Conservation (phyloP, 2,113 vertebrate species). For the Amphilophus citrinellus region DNA sequence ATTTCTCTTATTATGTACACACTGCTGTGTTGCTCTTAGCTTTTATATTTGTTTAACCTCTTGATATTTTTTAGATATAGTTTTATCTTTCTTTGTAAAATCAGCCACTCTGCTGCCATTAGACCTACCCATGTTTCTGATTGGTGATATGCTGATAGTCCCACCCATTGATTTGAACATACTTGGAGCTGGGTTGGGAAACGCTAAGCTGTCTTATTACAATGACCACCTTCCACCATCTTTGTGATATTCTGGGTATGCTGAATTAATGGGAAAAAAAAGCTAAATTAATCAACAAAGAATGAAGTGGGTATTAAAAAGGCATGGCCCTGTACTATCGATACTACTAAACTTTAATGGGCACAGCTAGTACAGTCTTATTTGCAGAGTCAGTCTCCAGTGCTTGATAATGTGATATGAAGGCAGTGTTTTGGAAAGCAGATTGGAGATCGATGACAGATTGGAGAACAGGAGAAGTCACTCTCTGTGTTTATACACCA, state of each 20-base stretch:
- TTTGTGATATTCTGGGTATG: not conserved
- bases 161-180: not conserved
- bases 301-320: conserved; percentile 36
- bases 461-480: not conserved
- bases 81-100: not conserved
- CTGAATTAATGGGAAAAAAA: conserved; percentile 4
- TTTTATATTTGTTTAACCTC: not conserved
- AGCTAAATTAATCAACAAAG: conserved; percentile 41
- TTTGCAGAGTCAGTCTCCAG: not conserved
- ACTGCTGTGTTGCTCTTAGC: not conserved
- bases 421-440: not conserved
- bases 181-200: not conserved
- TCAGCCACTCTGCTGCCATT: not conserved
- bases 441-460: not conserved
- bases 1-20: not conserved
- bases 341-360: not conserved
- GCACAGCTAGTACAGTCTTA: not conserved
- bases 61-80: not conserved
- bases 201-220: not conserved
- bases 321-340: not conserved
- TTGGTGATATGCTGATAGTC: not conserved
- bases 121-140: not conserved
- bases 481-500: not conserved
- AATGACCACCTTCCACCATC: not conserved
- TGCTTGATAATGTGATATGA: no score